Percentiles rank a stretch among this genome's conserved stretches.
These are phyloP conservation scores for Eledona agricola DNA, from an alignment of 2,888 invertebrate genomes.

Conservation along the genomic window DNA sequence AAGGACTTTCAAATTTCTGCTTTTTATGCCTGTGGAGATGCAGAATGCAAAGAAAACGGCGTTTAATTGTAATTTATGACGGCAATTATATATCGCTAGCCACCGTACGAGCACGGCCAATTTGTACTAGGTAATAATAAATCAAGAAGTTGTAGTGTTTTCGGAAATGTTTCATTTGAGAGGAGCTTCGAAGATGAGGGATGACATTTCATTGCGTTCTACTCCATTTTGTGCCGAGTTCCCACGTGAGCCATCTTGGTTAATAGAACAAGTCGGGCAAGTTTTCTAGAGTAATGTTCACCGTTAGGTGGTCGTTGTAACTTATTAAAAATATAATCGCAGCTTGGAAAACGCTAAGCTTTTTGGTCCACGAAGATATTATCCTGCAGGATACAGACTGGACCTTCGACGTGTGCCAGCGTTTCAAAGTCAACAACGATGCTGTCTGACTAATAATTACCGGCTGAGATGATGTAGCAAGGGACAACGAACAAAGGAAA, in stretches of 20 bases:
- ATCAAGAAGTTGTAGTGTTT: slow-evolving; percentile 5
- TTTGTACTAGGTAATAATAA: slow-evolving; percentile 7
- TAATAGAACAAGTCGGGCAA: slow-evolving; percentile 4
- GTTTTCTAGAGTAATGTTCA: slow-evolving; percentile 4
- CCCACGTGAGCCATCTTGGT: slow-evolving; percentile 15
- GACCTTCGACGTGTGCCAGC: slow-evolving; percentile 14
- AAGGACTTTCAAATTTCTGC: slow-evolving; percentile 39
- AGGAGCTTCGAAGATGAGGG: slow-evolving; percentile 2
- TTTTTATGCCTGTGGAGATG: background rate
- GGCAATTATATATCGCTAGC: slow-evolving; percentile 2
- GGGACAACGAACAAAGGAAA: background rate
- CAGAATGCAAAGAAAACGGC: background rate
- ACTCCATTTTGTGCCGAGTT: slow-evolving; percentile 8
- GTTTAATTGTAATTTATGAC: background rate
- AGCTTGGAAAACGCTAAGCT: background rate
- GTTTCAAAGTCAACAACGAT: slow-evolving; percentile 13
- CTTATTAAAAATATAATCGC: slow-evolving; percentile 13
- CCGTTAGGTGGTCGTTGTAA: slow-evolving; percentile 4
- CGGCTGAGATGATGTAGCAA: background rate
- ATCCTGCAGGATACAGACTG: background rate
- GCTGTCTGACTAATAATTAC: slow-evolving; percentile 10
- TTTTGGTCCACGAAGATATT: background rate
- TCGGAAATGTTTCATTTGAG: slow-evolving; percentile 14
- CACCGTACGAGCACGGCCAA: background rate
- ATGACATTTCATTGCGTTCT: slow-evolving; percentile 10